Conservation (phyloP, 2,888 invertebrate genomes). For the Tetheella fluctuosa region DNA sequence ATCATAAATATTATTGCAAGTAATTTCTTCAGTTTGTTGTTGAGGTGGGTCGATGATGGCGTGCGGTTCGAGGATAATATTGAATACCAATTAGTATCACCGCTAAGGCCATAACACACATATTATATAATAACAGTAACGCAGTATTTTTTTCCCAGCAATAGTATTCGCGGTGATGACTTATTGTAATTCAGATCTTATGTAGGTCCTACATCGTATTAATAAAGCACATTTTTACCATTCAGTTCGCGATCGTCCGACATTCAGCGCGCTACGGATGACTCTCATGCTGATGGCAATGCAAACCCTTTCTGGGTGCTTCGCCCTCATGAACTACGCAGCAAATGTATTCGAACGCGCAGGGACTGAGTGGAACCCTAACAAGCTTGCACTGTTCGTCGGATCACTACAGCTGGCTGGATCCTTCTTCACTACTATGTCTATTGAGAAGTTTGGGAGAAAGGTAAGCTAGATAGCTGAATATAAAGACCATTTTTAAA, state of each 20-base stretch:
- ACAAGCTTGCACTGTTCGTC: constrained; percentile 60
- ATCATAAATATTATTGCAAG: neutral
- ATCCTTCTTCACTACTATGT: constrained; percentile 63
- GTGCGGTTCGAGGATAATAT: neutral
- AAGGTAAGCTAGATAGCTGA: constrained; percentile 46
- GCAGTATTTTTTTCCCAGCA: neutral
- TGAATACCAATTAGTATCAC: too few species aligned
- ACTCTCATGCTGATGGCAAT: constrained; percentile 62
- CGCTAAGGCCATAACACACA: neutral
- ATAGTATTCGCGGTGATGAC: neutral
- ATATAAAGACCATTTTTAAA: neutral
- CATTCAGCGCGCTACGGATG: constrained; percentile 64
- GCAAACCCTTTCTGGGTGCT: constrained; percentile 71
- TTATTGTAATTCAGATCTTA: too few species aligned
- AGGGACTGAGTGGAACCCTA: constrained; percentile 81
- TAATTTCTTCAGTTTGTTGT: neutral
- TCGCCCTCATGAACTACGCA: constrained; percentile 74
- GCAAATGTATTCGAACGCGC: constrained; percentile 68
- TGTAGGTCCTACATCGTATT: neutral
- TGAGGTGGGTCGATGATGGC: neutral
- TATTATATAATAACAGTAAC: neutral
- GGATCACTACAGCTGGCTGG: constrained; percentile 64
- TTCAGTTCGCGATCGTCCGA: constrained; percentile 58
- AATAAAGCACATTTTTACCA: constrained; percentile 3
- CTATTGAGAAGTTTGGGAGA: constrained; percentile 67